Evolutionary conservation across 1,140 invertebrate species (phyloP).

Genomic region (Cephus cinctus): DNA sequence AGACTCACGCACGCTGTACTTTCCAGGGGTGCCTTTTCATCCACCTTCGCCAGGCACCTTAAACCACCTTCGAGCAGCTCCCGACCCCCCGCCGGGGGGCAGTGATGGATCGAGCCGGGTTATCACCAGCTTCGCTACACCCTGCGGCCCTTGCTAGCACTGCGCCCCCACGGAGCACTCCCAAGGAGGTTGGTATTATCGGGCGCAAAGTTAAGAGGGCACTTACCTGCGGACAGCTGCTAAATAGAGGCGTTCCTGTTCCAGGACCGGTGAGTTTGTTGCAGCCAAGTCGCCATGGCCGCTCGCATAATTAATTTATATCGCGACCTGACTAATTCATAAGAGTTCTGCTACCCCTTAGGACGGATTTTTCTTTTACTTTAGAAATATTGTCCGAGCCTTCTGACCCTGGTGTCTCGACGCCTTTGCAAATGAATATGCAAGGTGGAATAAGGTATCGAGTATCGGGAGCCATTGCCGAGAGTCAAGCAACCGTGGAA

Average conservation of each 20-base stretch:
- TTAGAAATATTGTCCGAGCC: no score
- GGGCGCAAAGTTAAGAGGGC: conserved; percentile 39
- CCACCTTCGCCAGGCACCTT: no score
- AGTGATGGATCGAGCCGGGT: conserved; percentile 55
- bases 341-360: no score
- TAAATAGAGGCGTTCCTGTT: conserved; percentile 41
- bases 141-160: conserved; percentile 26
- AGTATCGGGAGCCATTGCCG: conserved; percentile 30
- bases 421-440: conserved; percentile 34
- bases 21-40: conserved; percentile 32
- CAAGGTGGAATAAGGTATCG: conserved; percentile 33
- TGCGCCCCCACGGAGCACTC: no score
- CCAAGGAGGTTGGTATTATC: conserved; percentile 35
- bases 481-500: conserved; percentile 13
- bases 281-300: not conserved
- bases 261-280: not conserved
- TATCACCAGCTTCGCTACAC: conserved; percentile 53
- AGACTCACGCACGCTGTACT: conserved; percentile 39
- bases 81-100: conserved; percentile 36
- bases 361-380: no score
- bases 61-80: conserved; percentile 37
- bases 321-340: no score
- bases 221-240: conserved; percentile 43
- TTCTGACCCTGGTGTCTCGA: conserved; percentile 30
- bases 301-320: no score